Evolutionary conservation across 2,888 invertebrate genomes (phyloP).

Genomic region (Metallyticus violacea): DNA sequence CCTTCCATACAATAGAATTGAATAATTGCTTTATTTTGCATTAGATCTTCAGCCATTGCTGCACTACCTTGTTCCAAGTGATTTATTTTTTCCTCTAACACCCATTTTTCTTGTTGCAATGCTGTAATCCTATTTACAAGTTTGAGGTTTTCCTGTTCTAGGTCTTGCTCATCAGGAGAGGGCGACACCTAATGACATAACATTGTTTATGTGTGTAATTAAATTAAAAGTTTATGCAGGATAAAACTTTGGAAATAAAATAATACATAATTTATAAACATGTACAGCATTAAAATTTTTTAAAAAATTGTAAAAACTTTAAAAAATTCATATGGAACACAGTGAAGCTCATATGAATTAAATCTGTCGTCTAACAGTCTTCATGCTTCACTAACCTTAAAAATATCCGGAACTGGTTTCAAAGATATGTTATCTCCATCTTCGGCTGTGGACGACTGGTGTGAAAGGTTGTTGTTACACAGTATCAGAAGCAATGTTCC

Average conservation of each 20-base stretch:
- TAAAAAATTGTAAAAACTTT: no score
- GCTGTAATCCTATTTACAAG: not conserved
- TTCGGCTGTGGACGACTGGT: no score
- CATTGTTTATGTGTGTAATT: not conserved
- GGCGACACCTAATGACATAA: slow-evolving; percentile 2
- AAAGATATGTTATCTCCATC: no score
- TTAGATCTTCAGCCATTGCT: slow-evolving; percentile 6
- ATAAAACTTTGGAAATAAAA: not conserved
- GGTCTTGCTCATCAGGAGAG: not conserved
- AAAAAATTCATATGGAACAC: no score
- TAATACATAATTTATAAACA: no score
- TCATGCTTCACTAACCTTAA: no score
- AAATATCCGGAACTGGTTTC: no score
- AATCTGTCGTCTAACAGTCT: no score
- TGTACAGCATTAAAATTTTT: no score
- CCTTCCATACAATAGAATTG: not conserved
- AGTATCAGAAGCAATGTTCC: no score
- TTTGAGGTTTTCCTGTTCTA: not conserved
- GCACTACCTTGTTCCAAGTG: slow-evolving; percentile 6
- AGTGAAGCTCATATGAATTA: no score
- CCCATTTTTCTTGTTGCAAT: slow-evolving; percentile 2
- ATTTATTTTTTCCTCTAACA: slow-evolving; percentile 2
- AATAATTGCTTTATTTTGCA: slow-evolving; percentile 4
- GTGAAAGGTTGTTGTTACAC: no score
- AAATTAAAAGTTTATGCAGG: not conserved